phyloP scores from a whole-genome alignment of 2,797 vertebrate genomes.

The Danio jaintianensis region DNA sequence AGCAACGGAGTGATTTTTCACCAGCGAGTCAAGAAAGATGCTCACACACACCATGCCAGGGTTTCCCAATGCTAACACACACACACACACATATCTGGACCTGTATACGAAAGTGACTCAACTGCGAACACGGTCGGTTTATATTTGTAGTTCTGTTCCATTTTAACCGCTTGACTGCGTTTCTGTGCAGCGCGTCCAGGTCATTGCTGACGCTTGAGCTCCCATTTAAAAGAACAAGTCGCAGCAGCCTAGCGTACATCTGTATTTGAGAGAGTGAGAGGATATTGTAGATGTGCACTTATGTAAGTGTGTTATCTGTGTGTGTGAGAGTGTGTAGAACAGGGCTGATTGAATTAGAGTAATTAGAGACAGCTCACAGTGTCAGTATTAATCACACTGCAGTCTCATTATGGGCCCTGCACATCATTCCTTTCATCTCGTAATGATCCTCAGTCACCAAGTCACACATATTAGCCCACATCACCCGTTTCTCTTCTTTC shows the following conservation, averaged over 20 bases:
- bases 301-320: conserved; percentile 43
- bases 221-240: conserved; percentile 35
- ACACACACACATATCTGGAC: neutral
- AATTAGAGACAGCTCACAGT: conserved; percentile 66
- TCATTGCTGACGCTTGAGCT: conserved; percentile 1
- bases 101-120: neutral
- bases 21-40: conserved; percentile 24
- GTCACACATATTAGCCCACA: conserved; percentile 61
- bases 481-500: conserved; percentile 41
- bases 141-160: neutral
- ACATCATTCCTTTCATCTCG: conserved; percentile 58
- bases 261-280: conserved; percentile 47
- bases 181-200: neutral
- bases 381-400: conserved; percentile 69
- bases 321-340: conserved; percentile 55
- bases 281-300: conserved; percentile 42
- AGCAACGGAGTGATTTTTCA: conserved; percentile 41
- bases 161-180: conserved; percentile 9
- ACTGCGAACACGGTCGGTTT: neutral
- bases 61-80: neutral
- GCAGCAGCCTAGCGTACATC: conserved; percentile 32
- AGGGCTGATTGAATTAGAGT: conserved; percentile 67
- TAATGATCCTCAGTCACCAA: conserved; percentile 61
- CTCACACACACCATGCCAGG: neutral
- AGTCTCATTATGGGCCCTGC: conserved; percentile 61